Base-by-base conservation (phyloP, 2,113 vertebrate species). In the Solenodon paradoxus region DNA sequence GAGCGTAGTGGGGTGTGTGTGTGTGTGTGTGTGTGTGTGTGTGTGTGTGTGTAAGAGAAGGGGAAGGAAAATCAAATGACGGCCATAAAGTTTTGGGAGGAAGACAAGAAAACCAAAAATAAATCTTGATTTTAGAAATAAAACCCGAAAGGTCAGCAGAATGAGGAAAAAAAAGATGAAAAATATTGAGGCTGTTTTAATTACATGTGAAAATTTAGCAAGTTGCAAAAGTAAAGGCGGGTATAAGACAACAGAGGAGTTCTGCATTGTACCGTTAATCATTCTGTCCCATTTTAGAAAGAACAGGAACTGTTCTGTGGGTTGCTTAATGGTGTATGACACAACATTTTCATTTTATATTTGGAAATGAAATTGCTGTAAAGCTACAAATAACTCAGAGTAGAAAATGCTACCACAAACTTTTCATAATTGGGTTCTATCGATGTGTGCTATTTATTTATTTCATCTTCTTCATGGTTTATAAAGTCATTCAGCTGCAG, bases 341-440 rank as follows among this genome's bases (percentile, higher is more conserved):
- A 97, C 94, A 98, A 96, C 96, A 88, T 96, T 97, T 97, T 95
- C 96, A 95, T 85, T 93, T 97, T 97, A 95, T 95, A 97, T 95
- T 96, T 96, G 96, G 97, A 97, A 97, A 95, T 90, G 79, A 90
- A 96, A 91, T 91, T 72, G 81, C 93, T 93, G 83, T 49, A 84
- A 89, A 66, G 55, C 94, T 96, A 92, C 87, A 96, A 95, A 98
- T 97, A 98, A 94, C 95, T 95, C 89, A 6, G 20, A 90, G 86
- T 93, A 59, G 82, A 93, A 96, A 96, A 91, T 16, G 80, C 61
- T 93, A 95, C 96, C 95, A 72, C 87, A 64, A 68, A 92, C 90
- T 90, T 94, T 81, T 94, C 90, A 93, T 35, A 96, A 83, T 71
- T 0, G 28, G 72, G 55, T 59, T 80, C 94, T 87, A 59, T 32